Evolutionary conservation across 2,113 vertebrate species (phyloP).

Genomic region (Myotis yumanensis): DNA sequence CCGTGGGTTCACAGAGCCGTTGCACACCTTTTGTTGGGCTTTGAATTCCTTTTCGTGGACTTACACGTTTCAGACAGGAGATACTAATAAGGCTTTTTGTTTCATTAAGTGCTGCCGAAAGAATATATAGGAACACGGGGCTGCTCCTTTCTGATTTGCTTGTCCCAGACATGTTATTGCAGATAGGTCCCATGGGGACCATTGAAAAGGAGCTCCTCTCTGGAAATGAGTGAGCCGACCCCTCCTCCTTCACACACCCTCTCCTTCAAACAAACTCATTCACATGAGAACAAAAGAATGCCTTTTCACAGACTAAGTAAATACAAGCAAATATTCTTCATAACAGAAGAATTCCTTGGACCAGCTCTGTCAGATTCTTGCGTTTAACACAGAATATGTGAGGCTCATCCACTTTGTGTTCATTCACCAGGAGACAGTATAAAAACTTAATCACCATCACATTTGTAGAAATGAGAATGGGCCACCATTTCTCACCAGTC

Average conservation of each 20-base stretch:
- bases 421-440: neutral
- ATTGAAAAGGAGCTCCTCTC: neutral
- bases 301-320: neutral
- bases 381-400: neutral
- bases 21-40: neutral
- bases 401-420: neutral
- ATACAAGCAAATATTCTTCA: neutral
- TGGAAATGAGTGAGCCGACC: neutral
- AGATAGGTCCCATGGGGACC: neutral
- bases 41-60: neutral
- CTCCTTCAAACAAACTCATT: neutral
- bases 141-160: neutral
- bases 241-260: fast-evolving
- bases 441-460: neutral
- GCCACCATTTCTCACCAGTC: neutral
- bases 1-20: conserved; percentile 34
- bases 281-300: neutral
- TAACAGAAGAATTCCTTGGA: neutral
- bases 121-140: neutral
- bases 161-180: neutral
- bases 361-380: neutral
- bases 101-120: conserved; percentile 11
- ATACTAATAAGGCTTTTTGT: conserved; percentile 21
- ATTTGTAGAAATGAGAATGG: neutral
- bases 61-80: conserved; percentile 21